Percentiles rank a stretch among this genome's conserved stretches.
Conservation (phyloP, 2,888 invertebrate species). For the Tetragonula carbonaria region DNA sequence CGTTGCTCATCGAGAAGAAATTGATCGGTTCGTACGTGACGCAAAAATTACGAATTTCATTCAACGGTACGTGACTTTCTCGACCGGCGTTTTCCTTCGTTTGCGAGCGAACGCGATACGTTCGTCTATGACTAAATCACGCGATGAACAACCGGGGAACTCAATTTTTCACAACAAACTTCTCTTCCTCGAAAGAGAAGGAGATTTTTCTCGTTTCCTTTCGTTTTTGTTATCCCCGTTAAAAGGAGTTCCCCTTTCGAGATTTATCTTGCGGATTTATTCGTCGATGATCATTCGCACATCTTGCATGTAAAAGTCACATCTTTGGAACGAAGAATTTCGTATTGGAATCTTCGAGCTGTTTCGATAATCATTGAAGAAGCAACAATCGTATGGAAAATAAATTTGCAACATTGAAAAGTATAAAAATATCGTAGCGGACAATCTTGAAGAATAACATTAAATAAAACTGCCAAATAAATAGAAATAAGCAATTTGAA, state of each 20-base stretch:
- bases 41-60: constrained; percentile 36
- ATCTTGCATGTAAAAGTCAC: background rate
- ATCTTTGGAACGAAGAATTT: background rate
- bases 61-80: constrained; percentile 1
- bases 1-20: constrained; percentile 55
- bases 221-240: background rate
- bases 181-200: too few species aligned
- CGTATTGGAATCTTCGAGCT: background rate
- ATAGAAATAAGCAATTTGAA: too few species aligned
- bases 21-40: constrained; percentile 29
- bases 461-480: too few species aligned
- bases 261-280: background rate
- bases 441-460: background rate
- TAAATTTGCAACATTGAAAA: background rate
- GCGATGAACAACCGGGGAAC: background rate
- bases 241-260: background rate
- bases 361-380: background rate
- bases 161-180: background rate
- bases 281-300: background rate
- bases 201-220: background rate
- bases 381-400: background rate
- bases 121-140: background rate
- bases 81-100: background rate
- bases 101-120: background rate
- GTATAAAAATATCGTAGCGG: background rate